These are phyloP conservation scores for Heptranchias perlo DNA, from an alignment of 2,113 vertebrate genomes.

Conservation along the genomic window DNA sequence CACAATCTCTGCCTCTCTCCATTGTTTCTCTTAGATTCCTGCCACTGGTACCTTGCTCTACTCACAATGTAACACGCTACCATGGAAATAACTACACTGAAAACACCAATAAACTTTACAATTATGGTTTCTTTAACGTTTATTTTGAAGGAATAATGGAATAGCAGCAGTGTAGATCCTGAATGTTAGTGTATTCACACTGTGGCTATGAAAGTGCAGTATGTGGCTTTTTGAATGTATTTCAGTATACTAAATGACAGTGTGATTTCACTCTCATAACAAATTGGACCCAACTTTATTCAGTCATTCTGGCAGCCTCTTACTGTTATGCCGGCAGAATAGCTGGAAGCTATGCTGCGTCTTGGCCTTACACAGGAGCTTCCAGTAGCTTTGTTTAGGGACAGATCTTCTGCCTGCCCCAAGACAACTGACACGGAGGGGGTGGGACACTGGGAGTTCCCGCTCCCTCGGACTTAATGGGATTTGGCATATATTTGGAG, in stretches of 20 bases:
- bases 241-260: background rate
- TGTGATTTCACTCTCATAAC: background rate
- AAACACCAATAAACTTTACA: background rate
- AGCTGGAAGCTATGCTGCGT: background rate
- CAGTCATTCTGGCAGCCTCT: background rate
- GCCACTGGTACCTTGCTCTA: background rate
- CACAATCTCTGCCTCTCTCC: background rate
- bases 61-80: background rate
- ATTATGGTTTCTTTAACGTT: background rate
- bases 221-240: background rate
- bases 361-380: background rate
- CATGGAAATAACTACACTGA: background rate
- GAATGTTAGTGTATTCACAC: background rate
- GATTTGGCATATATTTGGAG: background rate
- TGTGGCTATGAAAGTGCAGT: background rate
- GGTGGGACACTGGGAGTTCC: background rate
- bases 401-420: background rate
- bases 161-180: background rate
- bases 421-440: background rate
- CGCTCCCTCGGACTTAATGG: background rate
- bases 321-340: background rate
- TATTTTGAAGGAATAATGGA: background rate
- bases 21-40: background rate
- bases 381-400: background rate
- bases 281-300: background rate